Conservation (phyloP, 2,797 vertebrate species). For the Eutrigla gurnardus region DNA sequence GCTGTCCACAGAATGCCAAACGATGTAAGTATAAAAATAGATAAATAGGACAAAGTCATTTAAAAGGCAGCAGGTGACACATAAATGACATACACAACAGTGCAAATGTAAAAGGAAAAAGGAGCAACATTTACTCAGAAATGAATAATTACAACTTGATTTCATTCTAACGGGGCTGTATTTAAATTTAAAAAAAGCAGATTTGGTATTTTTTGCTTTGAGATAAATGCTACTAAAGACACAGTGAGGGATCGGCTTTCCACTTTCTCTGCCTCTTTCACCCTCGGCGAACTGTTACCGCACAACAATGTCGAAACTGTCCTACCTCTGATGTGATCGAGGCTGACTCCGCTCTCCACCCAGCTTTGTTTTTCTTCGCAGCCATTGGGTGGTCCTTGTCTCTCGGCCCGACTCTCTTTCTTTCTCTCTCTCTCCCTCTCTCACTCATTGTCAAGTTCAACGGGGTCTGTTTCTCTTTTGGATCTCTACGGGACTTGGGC, state of each 20-base stretch:
- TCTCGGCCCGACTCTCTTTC: slow-evolving; percentile 40
- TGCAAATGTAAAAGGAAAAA: neutral
- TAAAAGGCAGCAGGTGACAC: too few relatives aligned
- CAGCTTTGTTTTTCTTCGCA: slow-evolving; percentile 77
- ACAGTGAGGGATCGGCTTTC: neutral
- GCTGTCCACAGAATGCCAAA: too few relatives aligned
- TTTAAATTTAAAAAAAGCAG: neutral
- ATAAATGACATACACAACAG: too few relatives aligned
- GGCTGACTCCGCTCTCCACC: slow-evolving; percentile 67
- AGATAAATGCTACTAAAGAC: slow-evolving; percentile 11
- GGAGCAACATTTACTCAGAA: neutral
- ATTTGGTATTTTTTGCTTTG: neutral
- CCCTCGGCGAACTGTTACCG: slow-evolving; percentile 41
- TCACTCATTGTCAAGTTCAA: slow-evolving; percentile 73
- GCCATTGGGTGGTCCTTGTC: slow-evolving; percentile 79
- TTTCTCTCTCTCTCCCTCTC: slow-evolving; percentile 41
- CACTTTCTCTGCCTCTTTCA: slow-evolving; percentile 25
- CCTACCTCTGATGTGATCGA: slow-evolving; percentile 61
- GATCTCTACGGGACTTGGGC: slow-evolving; percentile 52
- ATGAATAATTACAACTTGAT: neutral
- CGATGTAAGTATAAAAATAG: too few relatives aligned
- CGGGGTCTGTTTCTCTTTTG: slow-evolving; percentile 76
- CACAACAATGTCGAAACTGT: slow-evolving; percentile 55
- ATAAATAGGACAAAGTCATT: too few relatives aligned
- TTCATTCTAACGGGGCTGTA: too few relatives aligned